Conservation (phyloP, 2,797 vertebrate genomes). For the Chaunax sp. region DNA sequence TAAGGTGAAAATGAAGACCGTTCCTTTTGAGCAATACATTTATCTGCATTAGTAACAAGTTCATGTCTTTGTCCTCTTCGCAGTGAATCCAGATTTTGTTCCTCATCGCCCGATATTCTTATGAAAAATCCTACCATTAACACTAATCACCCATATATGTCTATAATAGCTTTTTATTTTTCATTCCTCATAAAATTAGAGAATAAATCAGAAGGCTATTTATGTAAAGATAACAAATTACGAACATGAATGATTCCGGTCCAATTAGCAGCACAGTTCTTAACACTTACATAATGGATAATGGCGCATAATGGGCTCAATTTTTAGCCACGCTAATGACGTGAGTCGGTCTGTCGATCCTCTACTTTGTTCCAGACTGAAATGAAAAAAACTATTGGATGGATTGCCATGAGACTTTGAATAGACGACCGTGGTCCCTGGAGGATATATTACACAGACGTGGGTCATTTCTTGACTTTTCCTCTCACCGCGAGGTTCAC, state of each 20-base stretch:
- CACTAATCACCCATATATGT: constrained; percentile 1
- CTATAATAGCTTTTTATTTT: neutral
- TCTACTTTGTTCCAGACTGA: too few relatives aligned
- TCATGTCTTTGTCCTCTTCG: constrained; percentile 26
- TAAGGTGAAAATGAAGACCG: constrained; percentile 40
- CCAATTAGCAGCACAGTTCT: too few relatives aligned
- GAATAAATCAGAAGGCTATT: neutral
- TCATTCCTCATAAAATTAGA: neutral
- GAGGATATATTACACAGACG: neutral
- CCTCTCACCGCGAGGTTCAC: neutral
- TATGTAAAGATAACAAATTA: neutral
- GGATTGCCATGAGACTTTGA: too few relatives aligned
- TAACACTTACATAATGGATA: too few relatives aligned
- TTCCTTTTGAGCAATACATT: constrained; percentile 37
- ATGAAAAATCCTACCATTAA: constrained; percentile 18
- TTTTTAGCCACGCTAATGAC: too few relatives aligned
- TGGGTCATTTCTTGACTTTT: neutral
- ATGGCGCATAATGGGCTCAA: too few relatives aligned
- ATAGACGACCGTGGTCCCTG: neutral
- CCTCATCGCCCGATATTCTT: neutral
- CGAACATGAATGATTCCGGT: too few relatives aligned
- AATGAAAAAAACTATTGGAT: too few relatives aligned
- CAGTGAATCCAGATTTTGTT: constrained; percentile 18
- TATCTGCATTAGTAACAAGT: constrained; percentile 28
- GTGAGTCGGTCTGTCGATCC: too few relatives aligned